These are phyloP conservation scores for Cyprinodon tularosa DNA, from an alignment of 2,113 vertebrate genomes.

Conservation along the genomic window DNA sequence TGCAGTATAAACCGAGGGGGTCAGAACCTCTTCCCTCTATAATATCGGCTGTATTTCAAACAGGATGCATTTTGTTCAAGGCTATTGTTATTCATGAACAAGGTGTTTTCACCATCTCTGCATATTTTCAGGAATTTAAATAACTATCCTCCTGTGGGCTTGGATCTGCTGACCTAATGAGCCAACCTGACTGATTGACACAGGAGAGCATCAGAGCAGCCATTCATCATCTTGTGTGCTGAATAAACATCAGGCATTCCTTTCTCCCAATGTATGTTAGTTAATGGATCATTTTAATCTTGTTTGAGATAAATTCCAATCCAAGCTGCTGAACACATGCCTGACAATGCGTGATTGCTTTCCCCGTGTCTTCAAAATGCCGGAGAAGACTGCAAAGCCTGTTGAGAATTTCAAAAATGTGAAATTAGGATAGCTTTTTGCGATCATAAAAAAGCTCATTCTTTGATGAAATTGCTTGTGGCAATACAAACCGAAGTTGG, in stretches of 20 bases:
- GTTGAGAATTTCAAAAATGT: conserved; percentile 35
- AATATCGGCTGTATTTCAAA: conserved; percentile 27
- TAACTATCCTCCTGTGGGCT: conserved; percentile 54
- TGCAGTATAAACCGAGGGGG: conserved; percentile 32
- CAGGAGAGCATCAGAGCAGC: conserved; percentile 44
- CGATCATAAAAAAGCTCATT: conserved; percentile 43
- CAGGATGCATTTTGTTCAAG: conserved; percentile 13
- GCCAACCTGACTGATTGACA: conserved; percentile 65
- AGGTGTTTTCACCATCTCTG: conserved; percentile 63
- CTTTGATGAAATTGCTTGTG: conserved; percentile 41
- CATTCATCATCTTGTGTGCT: conserved; percentile 57
- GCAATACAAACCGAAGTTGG: conserved; percentile 24
- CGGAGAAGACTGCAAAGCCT: conserved; percentile 24
- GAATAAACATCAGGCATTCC: conserved; percentile 60
- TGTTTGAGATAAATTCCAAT: conserved; percentile 13
- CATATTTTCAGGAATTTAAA: conserved; percentile 68
- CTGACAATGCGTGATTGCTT: conserved; percentile 33
- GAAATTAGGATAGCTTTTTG: conserved; percentile 53
- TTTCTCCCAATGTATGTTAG: conserved; percentile 34
- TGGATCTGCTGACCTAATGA: conserved; percentile 73
- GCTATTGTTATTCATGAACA: conserved; percentile 63
- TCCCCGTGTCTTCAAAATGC: conserved; percentile 18
- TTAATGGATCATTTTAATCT: conserved; percentile 66
- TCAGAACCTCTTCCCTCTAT: conserved; percentile 20
- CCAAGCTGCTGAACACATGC: conserved; percentile 21